A percentile compares a stretch with the other conserved stretches of the same genome.
Conservation (phyloP, 2,888 invertebrate species). For the Xanthorhoe spadicearia region DNA sequence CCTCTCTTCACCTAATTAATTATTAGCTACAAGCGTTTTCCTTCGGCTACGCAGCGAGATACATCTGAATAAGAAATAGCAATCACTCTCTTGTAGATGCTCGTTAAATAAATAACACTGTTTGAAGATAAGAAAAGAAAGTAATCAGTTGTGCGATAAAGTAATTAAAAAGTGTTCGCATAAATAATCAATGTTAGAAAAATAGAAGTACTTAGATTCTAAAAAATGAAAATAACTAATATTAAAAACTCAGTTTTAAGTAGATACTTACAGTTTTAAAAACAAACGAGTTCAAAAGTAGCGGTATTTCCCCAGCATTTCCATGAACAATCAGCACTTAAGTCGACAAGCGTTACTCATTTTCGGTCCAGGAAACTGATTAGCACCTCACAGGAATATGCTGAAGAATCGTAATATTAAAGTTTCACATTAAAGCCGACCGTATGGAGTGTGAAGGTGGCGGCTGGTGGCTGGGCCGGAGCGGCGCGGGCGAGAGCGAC, state of each 20-base stretch:
- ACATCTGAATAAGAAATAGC: conserved; percentile 45
- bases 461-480: conserved; percentile 34
- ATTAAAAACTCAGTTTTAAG: background rate
- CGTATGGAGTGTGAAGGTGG: conserved; percentile 52
- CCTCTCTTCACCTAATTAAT: conserved; percentile 53
- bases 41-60: conserved; percentile 40
- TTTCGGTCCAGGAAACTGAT: conserved; percentile 50
- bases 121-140: conserved; percentile 2
- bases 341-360: conserved; percentile 57
- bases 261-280: conserved; percentile 54
- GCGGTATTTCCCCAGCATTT: conserved; percentile 49
- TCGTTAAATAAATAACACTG: conserved; percentile 15
- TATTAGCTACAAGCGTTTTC: conserved; percentile 46
- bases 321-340: conserved; percentile 47
- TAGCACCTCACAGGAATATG: conserved; percentile 67
- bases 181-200: background rate
- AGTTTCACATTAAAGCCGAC: conserved; percentile 68
- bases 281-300: conserved; percentile 51
- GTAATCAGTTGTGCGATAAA: background rate
- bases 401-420: conserved; percentile 62
- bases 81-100: conserved; percentile 36
- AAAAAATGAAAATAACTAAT: background rate
- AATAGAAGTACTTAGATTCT: background rate
- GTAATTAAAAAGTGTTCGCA: background rate
- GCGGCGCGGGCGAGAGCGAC: conserved; percentile 55